Percentiles rank a stretch among this genome's conserved stretches.
These are phyloP conservation scores for Lanistes nyassanus DNA, from an alignment of 1,140 invertebrate species.

Conservation along the genomic window DNA sequence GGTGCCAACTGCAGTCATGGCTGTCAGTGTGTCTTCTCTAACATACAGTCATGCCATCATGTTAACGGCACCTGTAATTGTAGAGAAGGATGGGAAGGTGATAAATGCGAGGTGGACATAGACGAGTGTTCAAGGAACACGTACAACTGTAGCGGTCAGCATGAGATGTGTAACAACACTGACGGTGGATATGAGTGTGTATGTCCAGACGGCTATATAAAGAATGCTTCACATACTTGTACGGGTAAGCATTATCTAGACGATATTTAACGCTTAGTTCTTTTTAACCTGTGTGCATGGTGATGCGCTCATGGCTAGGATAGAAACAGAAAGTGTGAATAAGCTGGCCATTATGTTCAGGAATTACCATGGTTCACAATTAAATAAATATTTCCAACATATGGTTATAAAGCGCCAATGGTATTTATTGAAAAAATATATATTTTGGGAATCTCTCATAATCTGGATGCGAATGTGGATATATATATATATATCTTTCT, in stretches of 20 bases:
- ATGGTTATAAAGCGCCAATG: not conserved
- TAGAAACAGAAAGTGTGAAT: no score
- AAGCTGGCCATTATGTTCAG: no score
- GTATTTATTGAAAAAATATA: no score
- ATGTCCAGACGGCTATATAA: slow-evolving; percentile 2
- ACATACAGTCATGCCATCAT: not conserved
- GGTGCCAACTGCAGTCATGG: not conserved
- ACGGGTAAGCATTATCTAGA: not conserved
- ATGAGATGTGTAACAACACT: slow-evolving; percentile 11
- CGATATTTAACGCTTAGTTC: no score
- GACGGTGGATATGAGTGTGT: slow-evolving; percentile 11
- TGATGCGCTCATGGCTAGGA: no score
- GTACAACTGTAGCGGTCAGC: not conserved
- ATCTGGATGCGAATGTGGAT: no score
- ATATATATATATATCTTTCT: not conserved
- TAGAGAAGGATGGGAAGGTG: not conserved
- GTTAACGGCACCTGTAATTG: slow-evolving; percentile 13
- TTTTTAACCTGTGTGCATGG: no score
- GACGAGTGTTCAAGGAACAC: not conserved
- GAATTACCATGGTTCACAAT: no score
- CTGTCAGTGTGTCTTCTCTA: not conserved
- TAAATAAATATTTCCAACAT: no score
- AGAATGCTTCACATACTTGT: not conserved
- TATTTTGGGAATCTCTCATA: no score
- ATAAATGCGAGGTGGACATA: not conserved